Evolutionary conservation across 1,140 invertebrate species (phyloP).

Genomic region (Listronotus oregonensis): DNA sequence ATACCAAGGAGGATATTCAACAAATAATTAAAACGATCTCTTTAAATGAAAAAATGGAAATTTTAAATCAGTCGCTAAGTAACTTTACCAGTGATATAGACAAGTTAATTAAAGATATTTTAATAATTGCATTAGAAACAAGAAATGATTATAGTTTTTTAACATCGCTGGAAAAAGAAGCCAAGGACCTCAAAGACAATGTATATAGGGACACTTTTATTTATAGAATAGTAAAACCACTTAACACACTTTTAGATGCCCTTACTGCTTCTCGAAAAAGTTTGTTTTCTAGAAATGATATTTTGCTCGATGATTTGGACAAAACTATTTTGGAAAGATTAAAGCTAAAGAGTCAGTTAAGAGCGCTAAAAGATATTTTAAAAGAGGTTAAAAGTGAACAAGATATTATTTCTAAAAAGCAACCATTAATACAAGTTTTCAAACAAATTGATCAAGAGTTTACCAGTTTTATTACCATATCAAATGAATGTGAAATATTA

Average conservation of each 20-base stretch:
- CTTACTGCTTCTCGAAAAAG: constrained; percentile 13
- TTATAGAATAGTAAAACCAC: constrained; percentile 13
- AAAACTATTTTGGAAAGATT: neutral
- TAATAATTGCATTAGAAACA: constrained; percentile 17
- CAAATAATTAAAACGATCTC: constrained; percentile 4
- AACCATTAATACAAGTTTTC: constrained; percentile 9
- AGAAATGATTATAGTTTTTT: constrained; percentile 33
- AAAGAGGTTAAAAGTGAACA: constrained; percentile 23
- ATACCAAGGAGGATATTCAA: constrained; percentile 14
- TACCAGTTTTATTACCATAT: neutral
- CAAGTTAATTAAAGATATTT: constrained; percentile 7
- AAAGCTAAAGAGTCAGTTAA: constrained; percentile 10
- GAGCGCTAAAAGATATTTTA: constrained; percentile 19
- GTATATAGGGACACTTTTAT: constrained; percentile 28
- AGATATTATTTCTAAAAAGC: constrained; percentile 24
- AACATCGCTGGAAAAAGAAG: constrained; percentile 10
- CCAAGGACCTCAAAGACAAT: constrained; percentile 15
- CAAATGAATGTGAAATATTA: neutral
- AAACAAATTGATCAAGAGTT: constrained; percentile 18
- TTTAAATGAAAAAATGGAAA: constrained; percentile 43
- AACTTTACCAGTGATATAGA: constrained; percentile 13
- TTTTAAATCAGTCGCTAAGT: constrained; percentile 33
- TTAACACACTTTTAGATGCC: constrained; percentile 19
- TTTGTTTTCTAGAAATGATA: neutral
- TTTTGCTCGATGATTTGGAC: neutral